phyloP scores from a whole-genome alignment of 2,113 vertebrate species.

The Pseudorasbora parva region DNA sequence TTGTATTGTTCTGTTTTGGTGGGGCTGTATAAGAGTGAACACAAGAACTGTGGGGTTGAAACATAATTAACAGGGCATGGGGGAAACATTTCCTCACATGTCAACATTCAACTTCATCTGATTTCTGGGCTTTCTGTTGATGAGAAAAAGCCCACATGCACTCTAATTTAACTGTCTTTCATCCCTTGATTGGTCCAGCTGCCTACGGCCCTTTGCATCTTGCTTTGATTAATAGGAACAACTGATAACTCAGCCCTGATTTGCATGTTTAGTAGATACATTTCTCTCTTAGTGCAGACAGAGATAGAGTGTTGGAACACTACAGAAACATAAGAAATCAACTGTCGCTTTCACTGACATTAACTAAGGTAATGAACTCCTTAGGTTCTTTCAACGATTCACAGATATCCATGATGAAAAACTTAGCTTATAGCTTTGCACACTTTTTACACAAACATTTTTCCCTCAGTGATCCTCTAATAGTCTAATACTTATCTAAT shows the following conservation, averaged over 20 bases:
- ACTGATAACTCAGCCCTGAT: conserved; percentile 6
- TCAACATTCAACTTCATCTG: conserved; percentile 3
- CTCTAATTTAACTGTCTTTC: conserved; percentile 21
- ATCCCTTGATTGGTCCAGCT: conserved; percentile 40
- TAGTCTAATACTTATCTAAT: background rate
- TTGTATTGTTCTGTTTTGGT: background rate
- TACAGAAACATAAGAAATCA: background rate
- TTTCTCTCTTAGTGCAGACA: background rate
- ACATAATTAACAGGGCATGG: conserved; percentile 9
- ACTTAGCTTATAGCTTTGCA: background rate
- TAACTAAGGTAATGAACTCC: background rate
- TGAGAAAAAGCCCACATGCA: background rate
- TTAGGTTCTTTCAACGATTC: background rate
- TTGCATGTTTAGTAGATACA: background rate
- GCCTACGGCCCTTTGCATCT: background rate
- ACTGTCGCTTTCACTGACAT: background rate
- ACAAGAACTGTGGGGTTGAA: background rate
- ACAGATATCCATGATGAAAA: background rate
- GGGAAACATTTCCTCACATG: conserved; percentile 4
- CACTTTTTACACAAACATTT: background rate
- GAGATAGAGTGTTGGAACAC: background rate
- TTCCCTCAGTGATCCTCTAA: background rate
- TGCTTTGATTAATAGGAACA: background rate
- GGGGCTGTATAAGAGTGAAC: background rate
- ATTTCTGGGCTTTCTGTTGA: too few species aligned